phyloP scores from a whole-genome alignment of 2,113 vertebrate species.

The Psilopogon haemacephalus region DNA sequence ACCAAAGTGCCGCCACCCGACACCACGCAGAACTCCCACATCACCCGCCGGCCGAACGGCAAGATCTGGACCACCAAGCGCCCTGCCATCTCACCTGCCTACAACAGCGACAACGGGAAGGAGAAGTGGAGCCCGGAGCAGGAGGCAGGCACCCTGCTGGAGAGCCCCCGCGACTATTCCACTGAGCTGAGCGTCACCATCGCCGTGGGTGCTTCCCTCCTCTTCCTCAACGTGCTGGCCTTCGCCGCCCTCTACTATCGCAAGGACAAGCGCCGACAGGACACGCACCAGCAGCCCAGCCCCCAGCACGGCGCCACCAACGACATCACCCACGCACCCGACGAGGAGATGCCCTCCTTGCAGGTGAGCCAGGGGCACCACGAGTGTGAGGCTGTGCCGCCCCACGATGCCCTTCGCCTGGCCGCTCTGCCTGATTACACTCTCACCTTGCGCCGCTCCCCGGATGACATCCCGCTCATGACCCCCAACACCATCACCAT shows the following conservation, averaged over 20 bases:
- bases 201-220: constrained; percentile 93
- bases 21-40: constrained; percentile 92
- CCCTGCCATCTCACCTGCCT: constrained; percentile 92
- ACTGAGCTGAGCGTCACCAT: constrained; percentile 98
- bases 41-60: constrained; percentile 90
- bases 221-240: constrained; percentile 97
- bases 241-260: constrained; percentile 98
- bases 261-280: constrained; percentile 96
- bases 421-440: constrained; percentile 95
- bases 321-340: constrained; percentile 85
- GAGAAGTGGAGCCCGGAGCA: constrained; percentile 87
- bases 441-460: constrained; percentile 93
- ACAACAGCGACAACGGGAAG: constrained; percentile 88
- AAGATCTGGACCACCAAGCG: constrained; percentile 96
- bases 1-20: constrained; percentile 93
- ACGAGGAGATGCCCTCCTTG: constrained; percentile 95
- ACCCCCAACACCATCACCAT: constrained; percentile 99
- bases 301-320: constrained; percentile 86
- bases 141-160: constrained; percentile 88
- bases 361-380: constrained; percentile 95
- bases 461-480: constrained; percentile 98
- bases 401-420: constrained; percentile 87
- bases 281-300: constrained; percentile 89
- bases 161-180: constrained; percentile 96
- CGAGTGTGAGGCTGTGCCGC: constrained; percentile 88